Conservation (phyloP, 2,113 vertebrate genomes). For the Neopipo cinnamomea region DNA sequence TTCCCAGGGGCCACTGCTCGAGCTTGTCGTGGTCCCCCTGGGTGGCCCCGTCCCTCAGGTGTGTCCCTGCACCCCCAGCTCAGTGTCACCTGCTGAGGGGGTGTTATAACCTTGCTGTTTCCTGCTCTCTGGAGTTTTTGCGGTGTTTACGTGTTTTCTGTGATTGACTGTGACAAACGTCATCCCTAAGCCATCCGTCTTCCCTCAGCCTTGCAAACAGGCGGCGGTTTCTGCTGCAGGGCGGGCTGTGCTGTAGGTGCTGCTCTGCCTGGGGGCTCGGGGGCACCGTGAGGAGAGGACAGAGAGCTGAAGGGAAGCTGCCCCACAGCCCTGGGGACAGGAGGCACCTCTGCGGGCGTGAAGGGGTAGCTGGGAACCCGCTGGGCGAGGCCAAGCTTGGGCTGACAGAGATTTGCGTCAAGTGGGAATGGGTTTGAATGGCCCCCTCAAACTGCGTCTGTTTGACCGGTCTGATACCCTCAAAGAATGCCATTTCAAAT, state of each 20-base stretch:
- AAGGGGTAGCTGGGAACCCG: not conserved
- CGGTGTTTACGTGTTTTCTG: not conserved
- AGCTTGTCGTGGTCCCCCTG: not conserved
- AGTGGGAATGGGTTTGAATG: not conserved
- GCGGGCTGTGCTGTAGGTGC: not conserved
- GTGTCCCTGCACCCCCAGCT: not conserved
- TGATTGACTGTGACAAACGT: not conserved
- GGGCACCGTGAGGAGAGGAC: too few relatives aligned
- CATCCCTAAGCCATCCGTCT: not conserved
- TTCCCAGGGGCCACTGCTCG: not conserved
- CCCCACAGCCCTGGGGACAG: rapidly evolving
- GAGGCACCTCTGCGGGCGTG: rapidly evolving
- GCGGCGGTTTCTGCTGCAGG: rapidly evolving
- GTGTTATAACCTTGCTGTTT: not conserved
- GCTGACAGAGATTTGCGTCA: not conserved
- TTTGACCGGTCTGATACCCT: not conserved
- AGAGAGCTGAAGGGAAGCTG: not conserved
- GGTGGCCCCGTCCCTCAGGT: not conserved
- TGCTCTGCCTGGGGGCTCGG: too few relatives aligned
- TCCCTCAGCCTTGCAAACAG: not conserved
- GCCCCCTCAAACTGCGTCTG: rapidly evolving
- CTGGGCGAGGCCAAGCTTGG: rapidly evolving
- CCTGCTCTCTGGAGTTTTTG: not conserved
- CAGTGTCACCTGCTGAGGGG: not conserved
- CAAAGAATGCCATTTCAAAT: not conserved